Evolutionary conservation across 2,113 vertebrate species (phyloP), one percentile per base, ranked within the genome.

Genomic region (Oreochromis aureus): DNA sequence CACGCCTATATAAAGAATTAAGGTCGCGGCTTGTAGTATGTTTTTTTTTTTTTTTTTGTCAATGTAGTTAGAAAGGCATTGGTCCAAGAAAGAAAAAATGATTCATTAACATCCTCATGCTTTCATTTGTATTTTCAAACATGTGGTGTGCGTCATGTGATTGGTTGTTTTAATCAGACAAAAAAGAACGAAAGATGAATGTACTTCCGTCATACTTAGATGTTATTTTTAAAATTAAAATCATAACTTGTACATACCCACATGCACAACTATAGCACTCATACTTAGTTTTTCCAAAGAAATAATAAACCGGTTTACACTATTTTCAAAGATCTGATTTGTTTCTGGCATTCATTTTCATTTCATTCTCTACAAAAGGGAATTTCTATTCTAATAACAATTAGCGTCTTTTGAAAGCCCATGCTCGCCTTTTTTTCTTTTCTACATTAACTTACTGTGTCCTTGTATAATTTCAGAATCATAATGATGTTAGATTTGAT

Each of bases 181-280:
- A 73, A 39, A 73, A 30, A 73, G 0, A 8, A 63, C 36, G 15
- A 71, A 76, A 46, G 3, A 73, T 2, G 27, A 2, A 19, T 51
- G 10, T 19, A 32, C 12, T 78, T 51, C 69, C 4, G 4, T 48
- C 24, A 30, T 19, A 5, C 41, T 48, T 18, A 27, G 13, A 0
- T 46, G 5, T 73, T 46, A 51, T 30, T 76, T 59, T 51, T 32
- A 6, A 51, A 11, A 66, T 12, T 30, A 0, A 30, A 76, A 1
- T 32, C 44, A 19, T 10, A 76, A 48, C 41, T 11, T 48, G 15
- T 11, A 11, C 59, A 66, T 63, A 18, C 5, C 13, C 66, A 46
- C 24, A 46, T 46, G 69, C 69, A 48, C 41, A 18, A 30, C n/a
- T 19, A 39, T 66, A 6, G 2, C 32, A 12, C 32, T 48, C 24